These are phyloP conservation scores for Poeciliopsis prolifica DNA, from an alignment of 2,113 vertebrate genomes.

Conservation along the genomic window DNA sequence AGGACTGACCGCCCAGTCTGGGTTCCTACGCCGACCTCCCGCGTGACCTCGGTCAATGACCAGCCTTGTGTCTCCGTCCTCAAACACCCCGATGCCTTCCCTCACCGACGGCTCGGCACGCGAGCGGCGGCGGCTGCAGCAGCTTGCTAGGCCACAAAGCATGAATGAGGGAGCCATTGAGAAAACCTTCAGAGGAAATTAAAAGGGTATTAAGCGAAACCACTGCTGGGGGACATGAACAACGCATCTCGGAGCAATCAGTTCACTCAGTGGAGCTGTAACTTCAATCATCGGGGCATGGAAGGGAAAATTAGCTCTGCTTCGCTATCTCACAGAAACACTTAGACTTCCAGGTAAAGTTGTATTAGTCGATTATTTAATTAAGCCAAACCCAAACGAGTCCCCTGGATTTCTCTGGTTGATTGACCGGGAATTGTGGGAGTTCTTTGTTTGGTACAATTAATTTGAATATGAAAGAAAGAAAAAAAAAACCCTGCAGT, in stretches of 20 bases:
- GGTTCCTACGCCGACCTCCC: constrained; percentile 31
- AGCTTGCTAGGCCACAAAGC: background rate
- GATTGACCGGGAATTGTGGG: background rate
- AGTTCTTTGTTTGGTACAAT: too few species aligned
- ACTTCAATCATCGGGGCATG: constrained; percentile 2
- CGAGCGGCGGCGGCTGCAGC: constrained; percentile 7
- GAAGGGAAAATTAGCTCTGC: background rate
- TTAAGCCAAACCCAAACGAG: background rate
- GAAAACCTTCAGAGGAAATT: constrained; percentile 33
- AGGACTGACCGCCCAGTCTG: constrained; percentile 25
- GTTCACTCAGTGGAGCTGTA: constrained; percentile 26
- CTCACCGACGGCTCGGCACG: background rate
- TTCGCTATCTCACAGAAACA: constrained; percentile 8
- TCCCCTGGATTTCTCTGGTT: background rate
- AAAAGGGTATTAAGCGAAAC: constrained; percentile 38
- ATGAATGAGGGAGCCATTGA: constrained; percentile 13
- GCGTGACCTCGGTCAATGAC: constrained; percentile 30
- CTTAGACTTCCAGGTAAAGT: background rate
- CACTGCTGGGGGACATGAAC: constrained; percentile 17
- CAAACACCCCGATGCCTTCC: background rate
- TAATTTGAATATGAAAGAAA: too few species aligned
- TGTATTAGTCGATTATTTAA: background rate
- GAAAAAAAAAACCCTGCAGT: too few species aligned
- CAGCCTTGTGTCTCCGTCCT: constrained; percentile 35
- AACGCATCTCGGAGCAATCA: constrained; percentile 13